These are phyloP conservation scores for Lasioglossum oenotherae DNA, from an alignment of 2,888 invertebrate genomes.

Conservation along the genomic window DNA sequence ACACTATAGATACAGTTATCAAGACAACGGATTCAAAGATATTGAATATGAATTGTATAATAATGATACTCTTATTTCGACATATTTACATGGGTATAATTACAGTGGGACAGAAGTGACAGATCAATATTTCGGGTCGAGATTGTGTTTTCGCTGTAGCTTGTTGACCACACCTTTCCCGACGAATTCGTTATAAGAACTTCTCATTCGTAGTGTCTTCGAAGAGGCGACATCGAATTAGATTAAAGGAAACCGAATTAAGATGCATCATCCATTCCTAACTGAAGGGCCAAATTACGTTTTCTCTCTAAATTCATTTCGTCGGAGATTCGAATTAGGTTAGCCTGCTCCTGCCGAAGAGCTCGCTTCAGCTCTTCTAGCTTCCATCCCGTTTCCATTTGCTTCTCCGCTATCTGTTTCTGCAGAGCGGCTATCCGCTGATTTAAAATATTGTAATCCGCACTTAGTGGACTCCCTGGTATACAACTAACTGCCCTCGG, in stretches of 20 bases:
- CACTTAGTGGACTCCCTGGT: constrained; percentile 36
- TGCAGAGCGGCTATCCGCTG: constrained; percentile 78
- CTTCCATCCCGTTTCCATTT: constrained; percentile 74
- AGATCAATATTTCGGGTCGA: neutral
- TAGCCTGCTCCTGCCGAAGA: constrained; percentile 75
- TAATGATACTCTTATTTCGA: constrained; percentile 12
- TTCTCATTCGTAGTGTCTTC: constrained; percentile 3
- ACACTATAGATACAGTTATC: too few species aligned
- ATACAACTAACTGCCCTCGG: constrained; percentile 14
- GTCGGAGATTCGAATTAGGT: constrained; percentile 74
- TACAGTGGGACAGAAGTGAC: neutral
- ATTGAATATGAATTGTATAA: neutral
- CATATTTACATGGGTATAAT: constrained; percentile 38
- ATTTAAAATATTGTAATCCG: constrained; percentile 74
- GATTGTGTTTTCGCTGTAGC: neutral
- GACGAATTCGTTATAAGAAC: neutral
- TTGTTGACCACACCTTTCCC: neutral
- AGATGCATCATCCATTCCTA: constrained; percentile 64
- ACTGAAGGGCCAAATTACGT: constrained; percentile 73
- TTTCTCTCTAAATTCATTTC: constrained; percentile 76
- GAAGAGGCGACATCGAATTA: neutral
- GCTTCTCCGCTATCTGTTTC: constrained; percentile 76
- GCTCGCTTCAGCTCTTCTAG: constrained; percentile 73
- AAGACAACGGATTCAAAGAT: neutral
- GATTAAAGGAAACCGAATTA: constrained; percentile 33